A percentile compares a stretch with the other conserved stretches of the same genome.
phyloP scores from a whole-genome alignment of 2,113 vertebrate species.

The Leucosticte australis region DNA sequence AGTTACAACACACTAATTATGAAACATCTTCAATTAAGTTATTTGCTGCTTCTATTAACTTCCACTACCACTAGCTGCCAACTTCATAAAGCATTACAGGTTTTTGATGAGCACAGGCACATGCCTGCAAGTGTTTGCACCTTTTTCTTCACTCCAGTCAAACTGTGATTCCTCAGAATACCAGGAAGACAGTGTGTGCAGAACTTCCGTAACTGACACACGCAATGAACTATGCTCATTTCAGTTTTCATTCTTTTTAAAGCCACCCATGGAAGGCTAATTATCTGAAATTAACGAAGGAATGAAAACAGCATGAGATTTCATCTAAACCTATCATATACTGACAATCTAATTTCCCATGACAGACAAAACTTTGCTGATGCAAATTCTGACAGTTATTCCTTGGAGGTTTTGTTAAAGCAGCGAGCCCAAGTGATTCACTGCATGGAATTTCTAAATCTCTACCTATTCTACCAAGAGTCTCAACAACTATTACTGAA shows the following conservation, averaged over 20 bases:
- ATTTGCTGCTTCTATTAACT: constrained; percentile 59
- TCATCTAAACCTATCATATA: neutral
- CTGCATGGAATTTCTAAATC: neutral
- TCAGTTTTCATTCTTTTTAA: neutral
- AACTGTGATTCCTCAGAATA: neutral
- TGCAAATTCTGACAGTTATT: constrained; percentile 14
- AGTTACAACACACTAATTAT: constrained; percentile 60
- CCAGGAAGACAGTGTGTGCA: neutral
- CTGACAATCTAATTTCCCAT: neutral
- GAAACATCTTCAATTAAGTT: constrained; percentile 64
- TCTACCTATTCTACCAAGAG: neutral
- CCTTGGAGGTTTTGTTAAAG: neutral
- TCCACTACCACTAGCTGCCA: constrained; percentile 49
- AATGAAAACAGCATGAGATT: neutral
- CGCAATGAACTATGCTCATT: accelerated
- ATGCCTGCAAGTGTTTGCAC: neutral
- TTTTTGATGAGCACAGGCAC: neutral
- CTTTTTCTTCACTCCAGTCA: neutral
- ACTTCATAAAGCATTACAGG: constrained; percentile 3
- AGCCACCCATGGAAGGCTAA: neutral
- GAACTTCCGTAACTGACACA: neutral
- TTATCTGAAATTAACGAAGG: neutral
- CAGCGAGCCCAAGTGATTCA: neutral
- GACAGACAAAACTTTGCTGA: neutral
- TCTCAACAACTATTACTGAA: neutral